A percentile compares a stretch with the other conserved stretches of the same genome.
Evolutionary conservation across 2,113 vertebrate genomes (phyloP).

Genomic region (Pelusios castaneus): DNA sequence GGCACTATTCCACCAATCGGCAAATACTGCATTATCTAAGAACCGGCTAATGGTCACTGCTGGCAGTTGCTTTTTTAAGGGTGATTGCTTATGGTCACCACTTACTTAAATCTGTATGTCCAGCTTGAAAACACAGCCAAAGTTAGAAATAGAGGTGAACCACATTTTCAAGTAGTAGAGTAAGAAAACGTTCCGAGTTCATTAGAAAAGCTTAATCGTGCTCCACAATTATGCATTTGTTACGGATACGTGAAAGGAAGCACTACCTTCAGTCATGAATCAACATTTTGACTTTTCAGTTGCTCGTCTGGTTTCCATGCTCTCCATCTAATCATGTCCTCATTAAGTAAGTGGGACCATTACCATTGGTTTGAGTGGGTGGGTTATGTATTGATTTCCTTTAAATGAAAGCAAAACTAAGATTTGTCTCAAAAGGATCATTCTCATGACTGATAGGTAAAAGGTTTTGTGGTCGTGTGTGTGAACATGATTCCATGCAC

Average conservation of each 20-base stretch:
- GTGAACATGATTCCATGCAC: not conserved
- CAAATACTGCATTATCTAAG: slow-evolving; percentile 13
- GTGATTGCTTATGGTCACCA: not conserved
- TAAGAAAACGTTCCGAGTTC: not conserved
- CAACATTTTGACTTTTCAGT: not conserved
- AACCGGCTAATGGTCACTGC: not conserved
- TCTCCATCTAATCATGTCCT: not conserved
- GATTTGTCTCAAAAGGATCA: not conserved
- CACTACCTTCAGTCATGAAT: not conserved
- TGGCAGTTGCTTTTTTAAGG: slow-evolving; percentile 16
- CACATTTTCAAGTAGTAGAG: not conserved
- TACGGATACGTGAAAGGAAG: not conserved
- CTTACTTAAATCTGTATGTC: not conserved
- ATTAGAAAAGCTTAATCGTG: not conserved
- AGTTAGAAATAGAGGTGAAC: not conserved
- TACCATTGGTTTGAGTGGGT: not conserved
- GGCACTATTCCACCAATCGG: not conserved
- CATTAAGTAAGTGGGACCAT: not conserved
- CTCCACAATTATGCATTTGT: not conserved
- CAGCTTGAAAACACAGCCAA: not conserved
- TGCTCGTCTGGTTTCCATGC: accelerated
- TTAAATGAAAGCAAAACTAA: not conserved
- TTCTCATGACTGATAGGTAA: not conserved
- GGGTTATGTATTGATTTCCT: not conserved
- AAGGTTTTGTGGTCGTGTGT: not conserved